These are phyloP conservation scores for Eulithis prunata DNA, from an alignment of 2,888 invertebrate genomes.

Conservation along the genomic window DNA sequence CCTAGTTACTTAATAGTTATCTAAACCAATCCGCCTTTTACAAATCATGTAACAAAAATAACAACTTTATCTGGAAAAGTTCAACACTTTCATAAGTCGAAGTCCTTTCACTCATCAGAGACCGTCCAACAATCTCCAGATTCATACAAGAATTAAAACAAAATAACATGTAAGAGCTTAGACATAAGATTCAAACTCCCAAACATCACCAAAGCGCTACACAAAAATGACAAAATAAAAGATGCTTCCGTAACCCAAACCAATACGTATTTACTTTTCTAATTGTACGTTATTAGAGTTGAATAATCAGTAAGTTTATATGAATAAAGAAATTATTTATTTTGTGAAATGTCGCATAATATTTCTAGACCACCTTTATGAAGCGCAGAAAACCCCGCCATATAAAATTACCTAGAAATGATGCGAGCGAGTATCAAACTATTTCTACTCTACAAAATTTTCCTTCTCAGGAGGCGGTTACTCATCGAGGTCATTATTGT, in stretches of 20 bases:
- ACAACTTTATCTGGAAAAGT: slow-evolving; percentile 30
- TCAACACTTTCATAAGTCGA: slow-evolving; percentile 28
- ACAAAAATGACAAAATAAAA: slow-evolving; percentile 4
- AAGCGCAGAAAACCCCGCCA: too few species aligned
- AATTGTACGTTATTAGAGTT: slow-evolving; percentile 1
- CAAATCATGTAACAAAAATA: slow-evolving; percentile 30
- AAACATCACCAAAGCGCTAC: not conserved
- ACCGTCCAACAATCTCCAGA: slow-evolving; percentile 22
- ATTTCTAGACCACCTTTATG: too few species aligned
- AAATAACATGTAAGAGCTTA: not conserved
- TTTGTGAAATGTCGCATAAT: too few species aligned
- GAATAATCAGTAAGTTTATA: slow-evolving; percentile 2
- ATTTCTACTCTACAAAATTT: too few species aligned
- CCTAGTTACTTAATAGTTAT: not conserved
- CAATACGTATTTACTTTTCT: slow-evolving; percentile 1
- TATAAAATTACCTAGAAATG: too few species aligned
- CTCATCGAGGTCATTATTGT: too few species aligned
- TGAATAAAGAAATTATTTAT: not conserved
- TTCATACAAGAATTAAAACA: not conserved
- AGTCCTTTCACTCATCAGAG: slow-evolving; percentile 46
- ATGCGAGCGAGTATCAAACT: too few species aligned
- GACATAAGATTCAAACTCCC: slow-evolving; percentile 14
- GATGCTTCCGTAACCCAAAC: not conserved
- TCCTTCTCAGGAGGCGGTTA: too few species aligned
- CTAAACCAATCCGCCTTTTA: slow-evolving; percentile 6